Conservation (phyloP, 2,113 vertebrate genomes). For the Desmodus rotundus region DNA sequence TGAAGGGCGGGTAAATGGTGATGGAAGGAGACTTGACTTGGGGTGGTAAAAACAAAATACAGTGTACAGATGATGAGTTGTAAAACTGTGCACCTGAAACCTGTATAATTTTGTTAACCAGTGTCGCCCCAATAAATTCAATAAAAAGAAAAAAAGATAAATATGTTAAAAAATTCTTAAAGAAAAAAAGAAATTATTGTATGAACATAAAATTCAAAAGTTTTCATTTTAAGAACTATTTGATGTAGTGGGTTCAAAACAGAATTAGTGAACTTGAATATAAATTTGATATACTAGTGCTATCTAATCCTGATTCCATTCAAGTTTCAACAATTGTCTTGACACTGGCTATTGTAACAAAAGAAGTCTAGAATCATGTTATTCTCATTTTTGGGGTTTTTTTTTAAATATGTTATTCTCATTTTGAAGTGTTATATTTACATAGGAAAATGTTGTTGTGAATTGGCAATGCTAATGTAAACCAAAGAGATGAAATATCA, state of each 20-base stretch:
- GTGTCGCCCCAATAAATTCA: neutral
- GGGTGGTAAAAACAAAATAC: too few species aligned
- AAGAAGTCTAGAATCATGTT: neutral
- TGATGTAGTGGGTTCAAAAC: neutral
- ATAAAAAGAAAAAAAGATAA: neutral
- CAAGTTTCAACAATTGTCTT: neutral
- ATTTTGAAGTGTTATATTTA: neutral
- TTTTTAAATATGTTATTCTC: neutral
- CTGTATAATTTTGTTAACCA: neutral
- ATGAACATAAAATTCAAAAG: neutral
- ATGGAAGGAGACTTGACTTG: too few species aligned
- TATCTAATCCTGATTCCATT: neutral
- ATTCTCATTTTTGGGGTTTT: neutral
- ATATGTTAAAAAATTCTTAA: neutral
- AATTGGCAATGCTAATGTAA: neutral
- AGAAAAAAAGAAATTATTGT: neutral
- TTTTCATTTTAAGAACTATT: neutral
- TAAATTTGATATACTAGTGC: neutral
- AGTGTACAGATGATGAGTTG: neutral
- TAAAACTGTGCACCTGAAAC: neutral
- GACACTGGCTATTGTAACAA: neutral
- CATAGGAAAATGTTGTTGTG: neutral
- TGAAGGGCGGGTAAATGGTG: too few species aligned
- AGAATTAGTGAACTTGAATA: neutral
- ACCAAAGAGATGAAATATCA: neutral